Evolutionary conservation across 2,888 invertebrate genomes (phyloP), one percentile per base, ranked within the genome.

Genomic region (Epistrophe eligans): DNA sequence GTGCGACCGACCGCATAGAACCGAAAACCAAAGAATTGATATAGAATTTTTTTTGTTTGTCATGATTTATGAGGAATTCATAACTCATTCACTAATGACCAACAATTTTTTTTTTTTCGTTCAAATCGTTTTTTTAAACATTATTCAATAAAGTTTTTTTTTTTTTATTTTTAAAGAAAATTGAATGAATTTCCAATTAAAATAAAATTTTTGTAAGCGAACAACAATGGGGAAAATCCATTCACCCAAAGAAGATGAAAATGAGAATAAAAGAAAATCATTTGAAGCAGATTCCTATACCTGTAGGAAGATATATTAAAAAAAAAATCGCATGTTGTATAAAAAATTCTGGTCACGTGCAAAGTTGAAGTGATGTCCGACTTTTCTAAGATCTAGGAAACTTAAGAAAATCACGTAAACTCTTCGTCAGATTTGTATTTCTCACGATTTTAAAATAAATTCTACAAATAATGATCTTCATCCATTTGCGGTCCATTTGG

Each of bases 371-470:
- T 72, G 64, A 79, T 83, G 87, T 79, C 79, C 82, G 79, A 83
- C 79, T 83, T 83, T 83, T 67, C 15, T 48, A 55, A 15, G 15
- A 32, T 43, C 24, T 3, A 76, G 17, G n/a, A 60, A 40, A 48
- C 70, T 82, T 32, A 66, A 66, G 52, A 40, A 60, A 87, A 87
- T 87, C 87, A 87, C 87, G 87, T 87, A 87, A 83, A 35, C 72
- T 87, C 83, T 83, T 72, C 40, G 55, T 67, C 72, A 83, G 83
- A 83, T 87, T 87, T 79, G 83, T 83, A 76, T 71, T 87, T 87
- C 83, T 60, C 83, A 87, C 83, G 83, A 82, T 82, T 83, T 83
- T 70, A 87, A 83, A 87, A 87, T 87, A 79, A 83, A 83, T 87
- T 87, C 52, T 50, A 38, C 71, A 83, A 83, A 83, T 79, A 79